Base-by-base conservation (phyloP, 2,888 invertebrate genomes). In the Scrobipalpa atriplicella region DNA sequence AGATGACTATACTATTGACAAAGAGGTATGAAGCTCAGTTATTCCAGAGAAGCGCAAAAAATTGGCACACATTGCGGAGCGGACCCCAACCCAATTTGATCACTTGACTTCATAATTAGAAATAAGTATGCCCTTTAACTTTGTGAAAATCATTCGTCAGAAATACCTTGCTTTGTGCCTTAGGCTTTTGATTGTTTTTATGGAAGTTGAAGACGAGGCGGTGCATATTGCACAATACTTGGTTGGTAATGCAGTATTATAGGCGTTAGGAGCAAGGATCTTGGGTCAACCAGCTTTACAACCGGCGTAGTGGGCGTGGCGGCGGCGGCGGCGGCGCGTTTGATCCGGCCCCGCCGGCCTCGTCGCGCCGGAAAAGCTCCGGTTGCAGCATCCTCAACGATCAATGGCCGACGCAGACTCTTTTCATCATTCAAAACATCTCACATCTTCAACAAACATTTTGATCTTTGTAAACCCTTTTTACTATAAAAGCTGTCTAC, bases 271-370 rank as follows among this genome's bases (percentile, higher is more conserved):
- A 41, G 62, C 19, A 62, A 62, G 62, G 18, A 19, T 54, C 19
- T 54, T 56, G 29, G 54, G 3, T 56, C 29, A 56, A n/a, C 36
- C 19, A 36, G 38, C 39, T 41, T 21, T 41, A 13, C 8, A 10
- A 64, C 18, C 64, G 43, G 61, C 62, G 19, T 11, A 62, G 68
- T 64, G 67, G 66, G 64, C 68, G 62, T 56, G 21, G 66, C 62
- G 61, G 62, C 66, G 51, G 16, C 66, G 69, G 69, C 51, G 62
- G 68, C 71, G 71, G 71, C 66, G 13, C 68, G 63, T 69, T 69
- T 73, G 73, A 71, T 68, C 65, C 61, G n/a, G n/a, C n/a, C 51
- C 21, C 41, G 13, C 2, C n/a, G n/a, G n/a, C n/a, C n/a, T 36
- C 67, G n/a, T n/a, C n/a, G n/a, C 67, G 65, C 67, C 58, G 58